Percentiles rank a stretch among this genome's conserved stretches.
These are phyloP conservation scores for Bambusicola thoracicus DNA, from an alignment of 2,113 vertebrate species.

Conservation along the genomic window DNA sequence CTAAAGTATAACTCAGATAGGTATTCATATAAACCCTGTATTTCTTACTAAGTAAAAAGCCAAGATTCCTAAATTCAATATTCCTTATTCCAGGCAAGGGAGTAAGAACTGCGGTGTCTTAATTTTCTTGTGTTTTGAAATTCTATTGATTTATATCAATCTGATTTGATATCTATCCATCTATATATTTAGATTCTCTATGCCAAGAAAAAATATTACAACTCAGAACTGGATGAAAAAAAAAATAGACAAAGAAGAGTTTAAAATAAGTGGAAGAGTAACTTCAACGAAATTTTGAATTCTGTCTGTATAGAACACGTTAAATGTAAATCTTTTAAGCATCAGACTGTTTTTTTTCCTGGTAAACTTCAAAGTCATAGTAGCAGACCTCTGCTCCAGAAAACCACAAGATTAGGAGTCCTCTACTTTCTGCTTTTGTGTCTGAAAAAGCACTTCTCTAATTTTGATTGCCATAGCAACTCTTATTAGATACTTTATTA, in stretches of 20 bases:
- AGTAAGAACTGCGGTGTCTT: background rate
- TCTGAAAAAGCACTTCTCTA: conserved; percentile 8
- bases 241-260: accelerated
- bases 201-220: background rate
- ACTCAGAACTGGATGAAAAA: background rate
- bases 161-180: too few relatives aligned
- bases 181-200: background rate
- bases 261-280: background rate
- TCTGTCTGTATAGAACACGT: background rate
- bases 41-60: background rate
- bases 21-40: background rate
- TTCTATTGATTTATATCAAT: background rate
- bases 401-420: background rate
- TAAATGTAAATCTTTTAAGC: background rate
- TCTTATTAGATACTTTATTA: conserved; percentile 30
- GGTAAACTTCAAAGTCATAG: background rate
- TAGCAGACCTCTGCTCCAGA: background rate
- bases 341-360: background rate
- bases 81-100: accelerated
- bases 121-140: background rate
- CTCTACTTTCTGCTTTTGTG: background rate
- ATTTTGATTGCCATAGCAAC: conserved; percentile 53
- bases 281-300: background rate
- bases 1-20: background rate
- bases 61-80: background rate